These are phyloP conservation scores for Heliangelus exortis DNA, from an alignment of 2,797 vertebrate genomes.

Conservation along the genomic window DNA sequence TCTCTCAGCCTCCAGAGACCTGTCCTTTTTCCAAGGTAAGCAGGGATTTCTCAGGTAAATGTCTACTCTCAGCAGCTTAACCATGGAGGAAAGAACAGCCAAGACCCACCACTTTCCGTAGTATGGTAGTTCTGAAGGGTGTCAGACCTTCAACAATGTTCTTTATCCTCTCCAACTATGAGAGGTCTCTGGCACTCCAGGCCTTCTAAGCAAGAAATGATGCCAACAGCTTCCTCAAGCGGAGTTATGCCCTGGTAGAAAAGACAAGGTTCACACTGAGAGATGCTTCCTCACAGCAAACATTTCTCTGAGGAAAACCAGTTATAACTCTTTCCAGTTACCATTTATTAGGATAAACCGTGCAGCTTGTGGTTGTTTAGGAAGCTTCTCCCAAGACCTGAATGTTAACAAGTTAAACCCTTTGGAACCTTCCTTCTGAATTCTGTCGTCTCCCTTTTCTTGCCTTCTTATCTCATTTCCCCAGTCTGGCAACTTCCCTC, in stretches of 20 bases:
- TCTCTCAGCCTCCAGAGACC: background rate
- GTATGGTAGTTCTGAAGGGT: background rate
- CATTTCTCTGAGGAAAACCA: background rate
- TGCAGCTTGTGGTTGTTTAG: background rate
- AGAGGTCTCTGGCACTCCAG: background rate
- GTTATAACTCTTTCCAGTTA: background rate
- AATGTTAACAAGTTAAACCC: background rate
- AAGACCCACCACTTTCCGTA: background rate
- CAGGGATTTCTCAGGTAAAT: background rate
- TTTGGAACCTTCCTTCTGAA: background rate
- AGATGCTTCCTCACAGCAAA: background rate
- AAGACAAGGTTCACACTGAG: background rate
- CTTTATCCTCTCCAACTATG: background rate
- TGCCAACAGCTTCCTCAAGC: background rate
- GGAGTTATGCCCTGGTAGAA: background rate
- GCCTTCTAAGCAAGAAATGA: background rate
- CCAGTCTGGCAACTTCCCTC: constrained; percentile 32
- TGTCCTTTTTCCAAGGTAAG: background rate
- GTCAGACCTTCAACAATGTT: background rate
- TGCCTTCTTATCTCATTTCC: constrained; percentile 51
- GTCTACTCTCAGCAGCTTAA: background rate
- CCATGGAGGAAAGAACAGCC: background rate
- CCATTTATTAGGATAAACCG: background rate
- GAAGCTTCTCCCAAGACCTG: background rate
- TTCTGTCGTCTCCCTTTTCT: background rate